Conservation (phyloP, 2,797 vertebrate species). For the Lutjanus argentimaculatus region DNA sequence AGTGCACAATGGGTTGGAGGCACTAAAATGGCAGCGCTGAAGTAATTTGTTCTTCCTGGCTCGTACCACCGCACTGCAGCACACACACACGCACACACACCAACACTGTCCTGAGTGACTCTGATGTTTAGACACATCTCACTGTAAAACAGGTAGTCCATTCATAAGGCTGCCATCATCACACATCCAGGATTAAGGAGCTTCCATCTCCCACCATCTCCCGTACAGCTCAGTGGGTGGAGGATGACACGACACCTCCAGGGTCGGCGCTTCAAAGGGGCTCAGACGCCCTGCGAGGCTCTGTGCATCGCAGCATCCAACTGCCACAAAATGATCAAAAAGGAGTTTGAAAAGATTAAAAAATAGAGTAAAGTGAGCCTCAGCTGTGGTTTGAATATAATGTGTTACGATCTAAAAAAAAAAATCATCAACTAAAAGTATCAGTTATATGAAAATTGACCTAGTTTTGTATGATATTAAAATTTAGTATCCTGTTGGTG, state of each 20-base stretch:
- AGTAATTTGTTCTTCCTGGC: slow-evolving; percentile 22
- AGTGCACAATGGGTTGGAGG: slow-evolving; percentile 31
- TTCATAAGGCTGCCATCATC: slow-evolving; percentile 17
- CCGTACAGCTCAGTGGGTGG: background rate
- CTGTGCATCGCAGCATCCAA: slow-evolving; percentile 4
- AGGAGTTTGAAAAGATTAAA: background rate
- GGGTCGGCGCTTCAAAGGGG: slow-evolving; percentile 16
- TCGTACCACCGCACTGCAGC: background rate
- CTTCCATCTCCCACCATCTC: slow-evolving; percentile 1
- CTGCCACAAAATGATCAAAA: background rate
- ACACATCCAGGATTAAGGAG: slow-evolving; percentile 26
- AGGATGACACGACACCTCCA: slow-evolving; percentile 32
- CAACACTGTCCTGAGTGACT: background rate
- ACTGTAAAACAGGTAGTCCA: slow-evolving; percentile 5
- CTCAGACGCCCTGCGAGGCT: background rate
- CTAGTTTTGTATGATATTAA: no score
- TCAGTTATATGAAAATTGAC: no score
- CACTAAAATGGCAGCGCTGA: slow-evolving; percentile 35
- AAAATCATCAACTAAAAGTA: no score
- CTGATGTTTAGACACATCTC: slow-evolving; percentile 13
- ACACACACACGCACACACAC: no score
- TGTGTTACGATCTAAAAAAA: no score
- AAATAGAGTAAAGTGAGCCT: background rate
- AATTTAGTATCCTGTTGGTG: no score
- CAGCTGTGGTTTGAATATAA: background rate